These are phyloP conservation scores for Enteromius afrohamiltoni DNA, from an alignment of 2,797 vertebrate species.

Conservation along the genomic window DNA sequence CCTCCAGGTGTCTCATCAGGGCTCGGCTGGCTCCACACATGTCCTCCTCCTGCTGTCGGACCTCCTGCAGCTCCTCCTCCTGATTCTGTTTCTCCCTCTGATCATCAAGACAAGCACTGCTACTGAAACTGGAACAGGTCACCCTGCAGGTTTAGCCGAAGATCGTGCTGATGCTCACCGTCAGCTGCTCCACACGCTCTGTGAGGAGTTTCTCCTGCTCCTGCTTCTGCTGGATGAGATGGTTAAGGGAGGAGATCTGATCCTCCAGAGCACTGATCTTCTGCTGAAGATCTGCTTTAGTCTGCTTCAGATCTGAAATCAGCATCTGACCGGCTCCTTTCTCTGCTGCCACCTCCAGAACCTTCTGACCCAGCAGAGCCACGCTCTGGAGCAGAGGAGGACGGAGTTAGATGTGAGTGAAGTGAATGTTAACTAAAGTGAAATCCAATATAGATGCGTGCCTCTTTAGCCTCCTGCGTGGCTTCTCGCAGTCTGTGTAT, in stretches of 20 bases:
- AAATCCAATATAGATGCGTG: not conserved
- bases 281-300: constrained; percentile 79
- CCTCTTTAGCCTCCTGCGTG: constrained; percentile 83
- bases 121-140: not conserved
- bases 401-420: not conserved
- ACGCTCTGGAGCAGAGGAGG: constrained; percentile 73
- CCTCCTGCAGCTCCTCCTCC: constrained; percentile 76
- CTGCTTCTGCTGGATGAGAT: constrained; percentile 75
- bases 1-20: constrained; percentile 83
- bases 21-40: constrained; percentile 76
- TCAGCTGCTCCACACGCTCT: constrained; percentile 75
- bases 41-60: constrained; percentile 83
- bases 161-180: constrained; percentile 71
- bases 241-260: constrained; percentile 77
- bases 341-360: constrained; percentile 73
- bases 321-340: constrained; percentile 67
- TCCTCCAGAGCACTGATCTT: constrained; percentile 77
- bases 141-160: not conserved
- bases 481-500: constrained; percentile 78
- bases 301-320: constrained; percentile 76
- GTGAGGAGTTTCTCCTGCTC: constrained; percentile 76
- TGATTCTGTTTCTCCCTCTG: constrained; percentile 86
- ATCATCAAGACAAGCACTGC: not conserved
- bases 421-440: not conserved
- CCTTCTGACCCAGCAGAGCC: constrained; percentile 76